Evolutionary conservation across 92 coral and sea anemone genomes (phyloP), one percentile per base, ranked within the genome.

Genomic region (Muricea muricata): DNA sequence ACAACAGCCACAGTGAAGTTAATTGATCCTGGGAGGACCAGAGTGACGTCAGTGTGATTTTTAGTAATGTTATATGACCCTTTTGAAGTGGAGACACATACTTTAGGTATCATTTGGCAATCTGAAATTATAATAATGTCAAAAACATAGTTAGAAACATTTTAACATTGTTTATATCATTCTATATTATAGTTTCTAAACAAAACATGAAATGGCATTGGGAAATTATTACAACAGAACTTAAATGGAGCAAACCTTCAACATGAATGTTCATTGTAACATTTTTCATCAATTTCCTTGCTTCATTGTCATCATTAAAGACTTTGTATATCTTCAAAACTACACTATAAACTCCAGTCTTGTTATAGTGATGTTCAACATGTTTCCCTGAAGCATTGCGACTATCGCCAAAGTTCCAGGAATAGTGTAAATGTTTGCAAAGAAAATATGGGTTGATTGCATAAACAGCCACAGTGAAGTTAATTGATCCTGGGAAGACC

Each of bases 401-500:
- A 30, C 94, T 89, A 87, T 94, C 98, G 25, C 94, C 93, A 84
- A 94, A 93, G 60, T 84, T 31, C 98, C 98, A 94, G 26, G 24
- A 25, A 79, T 61, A 93, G 40, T 14, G 33, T 23, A 77, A 35
- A 6, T 34, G 50, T 48, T 54, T 60, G 52, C 82, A 77, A 33
- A 77, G 3, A 0, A 15, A 18, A 28, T 48, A 50, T 29, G 82
- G 69, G n/a, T 77, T 50, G 9, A 54, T 56, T 15, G 26, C 23
- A 30, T 2, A 17, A 54, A 77, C 37, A 1, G 57, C 48, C 17
- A 52, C 10, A 14, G 48, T 54, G 33, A 77, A 77, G 12, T 56
- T 77, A 1, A 52, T 69, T 17, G 10, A 12, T 54, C 82, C 82
- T 3, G 82, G 82, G 23, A 69, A 54, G 40, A 54, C 32, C 28